Conservation (phyloP, 2,888 invertebrate genomes). For the Torymus auratus region DNA sequence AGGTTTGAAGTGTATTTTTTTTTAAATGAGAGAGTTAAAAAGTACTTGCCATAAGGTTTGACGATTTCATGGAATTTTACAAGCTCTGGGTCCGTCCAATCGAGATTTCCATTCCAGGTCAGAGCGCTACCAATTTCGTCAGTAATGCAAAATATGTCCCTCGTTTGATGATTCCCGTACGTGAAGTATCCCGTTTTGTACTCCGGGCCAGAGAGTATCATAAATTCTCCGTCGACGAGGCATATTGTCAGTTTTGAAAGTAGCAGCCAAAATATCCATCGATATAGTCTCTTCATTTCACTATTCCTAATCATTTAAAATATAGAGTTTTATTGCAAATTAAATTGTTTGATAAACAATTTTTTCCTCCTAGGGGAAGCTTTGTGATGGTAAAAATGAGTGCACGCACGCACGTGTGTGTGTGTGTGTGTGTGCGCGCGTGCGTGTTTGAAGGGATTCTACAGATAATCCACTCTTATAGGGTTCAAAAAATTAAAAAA, state of each 20-base stretch:
- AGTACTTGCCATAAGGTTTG: conserved; percentile 27
- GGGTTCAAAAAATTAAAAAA: too few species aligned
- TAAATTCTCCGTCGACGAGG: conserved; percentile 28
- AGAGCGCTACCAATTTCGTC: conserved; percentile 61
- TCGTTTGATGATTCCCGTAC: neutral
- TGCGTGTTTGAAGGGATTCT: too few species aligned
- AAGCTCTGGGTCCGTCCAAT: conserved; percentile 28
- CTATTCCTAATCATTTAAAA: neutral
- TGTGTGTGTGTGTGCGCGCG: too few species aligned
- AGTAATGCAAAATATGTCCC: conserved; percentile 59
- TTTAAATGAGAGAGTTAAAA: too few species aligned
- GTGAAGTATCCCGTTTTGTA: neutral
- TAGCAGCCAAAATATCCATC: conserved; percentile 19
- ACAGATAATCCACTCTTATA: too few species aligned
- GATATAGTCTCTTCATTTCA: conserved; percentile 19
- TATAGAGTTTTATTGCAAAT: neutral
- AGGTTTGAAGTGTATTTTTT: too few species aligned
- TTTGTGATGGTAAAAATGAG: neutral
- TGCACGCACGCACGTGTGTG: too few species aligned
- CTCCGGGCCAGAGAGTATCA: conserved; percentile 31
- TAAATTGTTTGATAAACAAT: neutral
- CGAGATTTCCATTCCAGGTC: conserved; percentile 62
- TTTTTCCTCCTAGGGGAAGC: too few species aligned
- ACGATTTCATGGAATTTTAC: neutral
- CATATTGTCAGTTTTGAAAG: neutral